A percentile compares a stretch with the other conserved stretches of the same genome.
Conservation (phyloP, 2,888 invertebrate species). For the Lasioglossum villosulum region DNA sequence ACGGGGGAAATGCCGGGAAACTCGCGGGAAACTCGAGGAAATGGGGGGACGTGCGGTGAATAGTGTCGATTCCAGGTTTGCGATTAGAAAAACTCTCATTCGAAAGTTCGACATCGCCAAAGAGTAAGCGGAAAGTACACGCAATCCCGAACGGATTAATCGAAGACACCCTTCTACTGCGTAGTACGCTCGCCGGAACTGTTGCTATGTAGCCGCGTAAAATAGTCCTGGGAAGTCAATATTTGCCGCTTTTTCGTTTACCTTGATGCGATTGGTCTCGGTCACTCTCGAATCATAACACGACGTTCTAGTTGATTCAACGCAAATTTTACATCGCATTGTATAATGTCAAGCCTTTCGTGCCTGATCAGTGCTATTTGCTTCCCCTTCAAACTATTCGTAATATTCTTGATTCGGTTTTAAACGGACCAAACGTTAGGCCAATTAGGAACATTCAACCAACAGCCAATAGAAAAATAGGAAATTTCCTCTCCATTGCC, state of each 20-base stretch:
- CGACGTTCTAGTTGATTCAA: background rate
- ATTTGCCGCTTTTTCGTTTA: background rate
- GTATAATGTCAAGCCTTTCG: too few species aligned
- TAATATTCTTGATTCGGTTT: too few species aligned
- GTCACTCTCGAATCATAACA: background rate
- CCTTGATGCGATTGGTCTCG: background rate
- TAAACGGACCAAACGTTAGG: too few species aligned
- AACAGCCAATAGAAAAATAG: too few species aligned
- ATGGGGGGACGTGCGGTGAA: slow-evolving; percentile 4
- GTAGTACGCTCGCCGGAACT: background rate
- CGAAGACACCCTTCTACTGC: background rate
- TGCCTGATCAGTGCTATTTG: too few species aligned
- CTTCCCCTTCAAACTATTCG: too few species aligned
- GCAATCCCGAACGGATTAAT: background rate
- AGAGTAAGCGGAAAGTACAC: background rate
- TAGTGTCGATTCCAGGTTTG: background rate
- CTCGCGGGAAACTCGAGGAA: slow-evolving; percentile 7
- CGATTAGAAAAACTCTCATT: background rate
- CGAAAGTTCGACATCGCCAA: background rate
- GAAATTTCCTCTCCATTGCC: too few species aligned
- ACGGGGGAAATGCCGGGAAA: background rate
- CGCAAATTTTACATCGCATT: too few species aligned
- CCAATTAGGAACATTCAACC: too few species aligned
- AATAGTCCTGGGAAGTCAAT: background rate
- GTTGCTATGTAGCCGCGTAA: background rate